Percentiles rank a stretch among this genome's conserved stretches.
phyloP scores from a whole-genome alignment of 2,797 vertebrate species.

The Myotis myotis region DNA sequence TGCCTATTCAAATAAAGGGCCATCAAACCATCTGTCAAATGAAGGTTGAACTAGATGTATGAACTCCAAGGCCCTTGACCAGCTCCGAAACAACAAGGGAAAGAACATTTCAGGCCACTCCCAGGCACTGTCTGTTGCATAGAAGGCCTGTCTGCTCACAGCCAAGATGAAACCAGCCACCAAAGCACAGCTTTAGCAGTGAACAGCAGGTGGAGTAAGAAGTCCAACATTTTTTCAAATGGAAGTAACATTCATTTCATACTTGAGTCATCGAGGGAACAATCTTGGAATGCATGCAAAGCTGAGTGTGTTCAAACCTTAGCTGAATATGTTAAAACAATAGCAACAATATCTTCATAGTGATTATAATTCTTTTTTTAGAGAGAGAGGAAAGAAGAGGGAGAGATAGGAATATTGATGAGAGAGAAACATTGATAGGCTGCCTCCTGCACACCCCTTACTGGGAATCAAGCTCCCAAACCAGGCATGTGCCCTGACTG shows the following conservation, averaged over 20 bases:
- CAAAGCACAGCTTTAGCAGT: not conserved
- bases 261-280: not conserved
- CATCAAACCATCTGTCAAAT: not conserved
- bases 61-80: not conserved
- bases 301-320: not conserved
- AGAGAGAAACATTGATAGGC: no score
- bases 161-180: not conserved
- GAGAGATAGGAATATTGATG: no score
- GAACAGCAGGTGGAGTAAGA: slow-evolving; percentile 66
- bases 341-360: not conserved
- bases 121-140: not conserved
- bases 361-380: not conserved
- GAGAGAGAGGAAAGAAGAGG: no score
- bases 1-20: not conserved
- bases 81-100: not conserved
- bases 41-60: not conserved
- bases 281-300: not conserved
- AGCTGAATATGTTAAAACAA: not conserved
- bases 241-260: not conserved
- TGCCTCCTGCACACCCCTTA: no score
- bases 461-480: no score
- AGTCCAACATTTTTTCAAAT: not conserved
- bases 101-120: not conserved
- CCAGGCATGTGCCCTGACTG: no score
- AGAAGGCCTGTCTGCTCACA: not conserved